Conservation (phyloP, 2,797 vertebrate genomes). For the Glyptemys insculpta region DNA sequence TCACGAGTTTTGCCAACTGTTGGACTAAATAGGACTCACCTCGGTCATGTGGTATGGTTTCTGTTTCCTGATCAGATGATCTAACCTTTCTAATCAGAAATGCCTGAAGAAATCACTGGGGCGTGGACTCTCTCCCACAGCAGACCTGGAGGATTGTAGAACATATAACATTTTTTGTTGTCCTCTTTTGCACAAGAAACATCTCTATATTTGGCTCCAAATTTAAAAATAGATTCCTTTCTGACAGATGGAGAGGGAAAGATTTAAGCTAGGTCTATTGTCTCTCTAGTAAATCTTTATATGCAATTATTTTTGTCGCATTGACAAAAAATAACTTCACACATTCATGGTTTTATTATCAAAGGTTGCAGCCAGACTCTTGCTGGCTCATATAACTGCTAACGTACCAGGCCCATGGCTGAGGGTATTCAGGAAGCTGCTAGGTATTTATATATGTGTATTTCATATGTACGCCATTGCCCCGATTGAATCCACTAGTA, state of each 20-base stretch:
- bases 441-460: no score
- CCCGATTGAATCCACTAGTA: not conserved
- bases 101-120: not conserved
- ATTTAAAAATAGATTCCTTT: not conserved
- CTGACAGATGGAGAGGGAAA: not conserved
- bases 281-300: not conserved
- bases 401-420: not conserved
- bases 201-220: not conserved
- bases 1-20: constrained; percentile 66
- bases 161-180: not conserved
- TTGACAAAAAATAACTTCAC: not conserved
- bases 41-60: not conserved
- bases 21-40: not conserved
- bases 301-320: not conserved
- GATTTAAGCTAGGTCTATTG: not conserved
- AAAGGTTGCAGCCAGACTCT: not conserved
- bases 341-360: not conserved
- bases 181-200: not conserved
- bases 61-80: not conserved
- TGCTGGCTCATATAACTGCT: not conserved
- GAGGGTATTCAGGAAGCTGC: not conserved
- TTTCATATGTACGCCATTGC: not conserved
- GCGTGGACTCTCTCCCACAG: not conserved
- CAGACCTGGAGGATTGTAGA: not conserved
- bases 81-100: not conserved